A percentile compares a stretch with the other conserved stretches of the same genome.
Conservation (phyloP, 2,888 invertebrate species). For the Caenorhabditis sp. region DNA sequence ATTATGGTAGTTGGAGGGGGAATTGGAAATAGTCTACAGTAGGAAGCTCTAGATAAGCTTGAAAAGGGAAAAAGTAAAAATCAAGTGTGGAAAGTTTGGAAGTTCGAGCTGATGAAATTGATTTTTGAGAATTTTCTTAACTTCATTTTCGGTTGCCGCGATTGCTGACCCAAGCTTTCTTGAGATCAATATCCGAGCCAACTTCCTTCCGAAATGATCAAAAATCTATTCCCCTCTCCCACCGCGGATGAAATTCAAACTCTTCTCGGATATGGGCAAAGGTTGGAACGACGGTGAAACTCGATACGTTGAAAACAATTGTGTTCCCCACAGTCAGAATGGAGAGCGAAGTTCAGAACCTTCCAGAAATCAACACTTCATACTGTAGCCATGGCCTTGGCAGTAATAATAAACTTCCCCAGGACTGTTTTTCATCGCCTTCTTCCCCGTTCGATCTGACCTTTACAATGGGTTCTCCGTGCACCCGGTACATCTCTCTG, state of each 20-base stretch:
- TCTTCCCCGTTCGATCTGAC: not conserved
- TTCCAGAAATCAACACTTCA: not conserved
- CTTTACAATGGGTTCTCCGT: constrained; percentile 12
- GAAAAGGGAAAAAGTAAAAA: too few species aligned
- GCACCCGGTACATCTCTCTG: constrained; percentile 16
- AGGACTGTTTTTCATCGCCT: too few species aligned
- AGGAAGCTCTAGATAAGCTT: too few species aligned
- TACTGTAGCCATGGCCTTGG: too few species aligned
- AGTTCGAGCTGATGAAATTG: too few species aligned
- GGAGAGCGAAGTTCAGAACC: not conserved
- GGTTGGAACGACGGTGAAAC: constrained; percentile 1
- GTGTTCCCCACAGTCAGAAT: not conserved
- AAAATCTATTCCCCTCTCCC: not conserved
- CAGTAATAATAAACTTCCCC: too few species aligned
- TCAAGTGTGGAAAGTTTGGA: too few species aligned
- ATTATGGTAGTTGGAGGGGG: constrained; percentile 2
- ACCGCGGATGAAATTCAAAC: constrained; percentile 6
- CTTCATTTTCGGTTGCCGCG: too few species aligned
- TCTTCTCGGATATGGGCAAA: not conserved
- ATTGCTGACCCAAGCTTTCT: too few species aligned
- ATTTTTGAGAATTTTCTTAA: too few species aligned
- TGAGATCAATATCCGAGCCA: too few species aligned
- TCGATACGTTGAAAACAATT: constrained; percentile 2
- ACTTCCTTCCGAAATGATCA: not conserved
- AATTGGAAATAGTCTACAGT: too few species aligned